Base-by-base conservation (phyloP, 2,113 vertebrate genomes). In the Alectura lathami region DNA sequence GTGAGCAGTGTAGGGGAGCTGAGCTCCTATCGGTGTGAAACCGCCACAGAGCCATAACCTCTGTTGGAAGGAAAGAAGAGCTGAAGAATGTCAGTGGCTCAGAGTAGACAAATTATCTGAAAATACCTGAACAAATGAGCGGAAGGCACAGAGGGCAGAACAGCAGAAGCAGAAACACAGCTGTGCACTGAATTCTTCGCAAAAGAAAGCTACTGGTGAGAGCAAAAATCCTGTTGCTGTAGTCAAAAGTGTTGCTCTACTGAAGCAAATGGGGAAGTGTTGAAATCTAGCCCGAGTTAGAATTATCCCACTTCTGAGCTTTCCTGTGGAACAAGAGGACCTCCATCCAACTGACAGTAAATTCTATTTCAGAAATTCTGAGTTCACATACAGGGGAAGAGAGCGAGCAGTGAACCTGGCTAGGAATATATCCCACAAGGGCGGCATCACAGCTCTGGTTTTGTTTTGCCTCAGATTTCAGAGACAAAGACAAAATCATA, bases 91-190 rank as follows among this genome's bases (percentile, higher is more conserved):
- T 47, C 36, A 47, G 84, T 87, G 80, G 51, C 70, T 96, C 47
- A 67, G 43, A 94, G 78, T 34, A 47, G 92, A 87, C 62, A 94
- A 91, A 91, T 90, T 36, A 90, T 75, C 18, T 57, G 54, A 18
- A 57, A 57, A 21, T 57, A n/a, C 21, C 51, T 12, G 16, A 96
- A 70, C 36, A 89, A 73, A 88, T 34, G n/a, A 62, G 50, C 51
- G 59, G 77, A 88, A 96, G 74, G 69, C 64, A 67, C 79, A 90
- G 50, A 86, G 62, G 66, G 60, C 73, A 74, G 56, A 78, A 45
- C 53, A 81, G 80, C 66, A 78, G 29, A 94, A 96, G 91, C 1
- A 89, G 83, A 93, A 83, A 86, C 95, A 45, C 89, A 96, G 93
- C 91, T 94, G 93, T 87, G 62, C 53, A 53, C 40, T 80, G 40